phyloP scores from a whole-genome alignment of 64 coral and sea anemone species.

The Montipora capricornis region DNA sequence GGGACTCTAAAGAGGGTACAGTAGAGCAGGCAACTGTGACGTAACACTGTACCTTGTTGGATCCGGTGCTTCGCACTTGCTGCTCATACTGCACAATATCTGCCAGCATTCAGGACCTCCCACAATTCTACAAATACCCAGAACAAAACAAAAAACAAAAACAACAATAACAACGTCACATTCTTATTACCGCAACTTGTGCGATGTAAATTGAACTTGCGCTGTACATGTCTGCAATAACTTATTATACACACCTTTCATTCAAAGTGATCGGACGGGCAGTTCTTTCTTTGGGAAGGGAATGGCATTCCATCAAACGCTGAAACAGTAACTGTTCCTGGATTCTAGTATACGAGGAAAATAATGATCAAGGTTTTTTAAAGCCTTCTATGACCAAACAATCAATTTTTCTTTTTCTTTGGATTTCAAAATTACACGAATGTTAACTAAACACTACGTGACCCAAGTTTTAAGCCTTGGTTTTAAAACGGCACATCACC shows the following conservation, averaged over 20 bases:
- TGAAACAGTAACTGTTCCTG: constrained; percentile 69
- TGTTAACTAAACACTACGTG: no score
- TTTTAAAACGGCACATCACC: no score
- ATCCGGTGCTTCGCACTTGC: constrained; percentile 17
- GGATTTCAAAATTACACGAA: no score
- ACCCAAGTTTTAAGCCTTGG: no score
- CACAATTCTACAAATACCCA: constrained; percentile 20
- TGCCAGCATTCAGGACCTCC: constrained; percentile 47
- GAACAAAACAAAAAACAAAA: not conserved
- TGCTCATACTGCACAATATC: constrained; percentile 25
- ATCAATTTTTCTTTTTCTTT: not conserved
- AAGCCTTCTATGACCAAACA: not conserved
- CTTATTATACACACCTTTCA: constrained; percentile 16
- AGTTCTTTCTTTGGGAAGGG: constrained; percentile 27
- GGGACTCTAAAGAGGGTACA: no score
- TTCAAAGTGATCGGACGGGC: constrained; percentile 48
- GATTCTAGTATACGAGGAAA: constrained; percentile 14
- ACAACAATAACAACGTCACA: not conserved
- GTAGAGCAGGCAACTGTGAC: no score
- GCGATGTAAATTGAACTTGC: not conserved
- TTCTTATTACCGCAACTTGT: not conserved
- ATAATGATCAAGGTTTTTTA: not conserved
- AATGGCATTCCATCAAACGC: constrained; percentile 65
- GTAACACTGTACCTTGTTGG: constrained; percentile 21
- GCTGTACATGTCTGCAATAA: no score